Evolutionary conservation across 2,888 invertebrate genomes (phyloP), one percentile per base, ranked within the genome.

Genomic region (Perithous albicinctus): DNA sequence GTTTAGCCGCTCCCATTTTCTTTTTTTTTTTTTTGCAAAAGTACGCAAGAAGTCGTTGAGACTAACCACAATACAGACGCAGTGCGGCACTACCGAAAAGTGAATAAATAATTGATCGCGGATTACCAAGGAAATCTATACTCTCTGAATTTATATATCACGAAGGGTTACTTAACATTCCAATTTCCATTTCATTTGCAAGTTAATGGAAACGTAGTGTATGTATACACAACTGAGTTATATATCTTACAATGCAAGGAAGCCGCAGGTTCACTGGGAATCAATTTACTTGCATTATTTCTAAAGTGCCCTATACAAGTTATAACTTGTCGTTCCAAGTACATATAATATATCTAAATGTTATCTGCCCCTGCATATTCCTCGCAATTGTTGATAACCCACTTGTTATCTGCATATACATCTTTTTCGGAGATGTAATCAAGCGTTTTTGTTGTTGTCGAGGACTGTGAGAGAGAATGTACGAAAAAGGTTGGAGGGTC

Each of bases 171-270:
- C 72, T 80, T 61, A 80, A 72, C 76, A 80, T 76, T 70, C 51
- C 48, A 80, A 80, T 76, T 80, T 76, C 56, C 76, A 76, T 70
- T 76, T 70, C 56, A 80, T 80, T 76, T 80, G 80, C 75, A 80
- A 72, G 64, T 80, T 76, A 66, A 76, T 80, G 41, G 64, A 76
- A 80, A 72, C 64, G 15, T 48, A 59, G 46, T 15, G n/a, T 18
- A 32, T 35, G 7, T 43, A 23, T 73, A 32, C 32, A 26, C 20
- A 20, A 38, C 12, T 35, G 23, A 6, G 26, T 32, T 41, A 41
- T 35, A 5, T 41, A 46, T 67, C 59, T 35, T 51, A 7, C 35
- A 46, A 59, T 12, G 5, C 29, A 66, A 67, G 64, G 12, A 63
- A 74, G 26, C 23, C n/a, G 8, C 61, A n/a, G 66, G 54, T n/a